Base-by-base conservation (phyloP, 2,113 vertebrate genomes). In the Osmerus eperlanus region DNA sequence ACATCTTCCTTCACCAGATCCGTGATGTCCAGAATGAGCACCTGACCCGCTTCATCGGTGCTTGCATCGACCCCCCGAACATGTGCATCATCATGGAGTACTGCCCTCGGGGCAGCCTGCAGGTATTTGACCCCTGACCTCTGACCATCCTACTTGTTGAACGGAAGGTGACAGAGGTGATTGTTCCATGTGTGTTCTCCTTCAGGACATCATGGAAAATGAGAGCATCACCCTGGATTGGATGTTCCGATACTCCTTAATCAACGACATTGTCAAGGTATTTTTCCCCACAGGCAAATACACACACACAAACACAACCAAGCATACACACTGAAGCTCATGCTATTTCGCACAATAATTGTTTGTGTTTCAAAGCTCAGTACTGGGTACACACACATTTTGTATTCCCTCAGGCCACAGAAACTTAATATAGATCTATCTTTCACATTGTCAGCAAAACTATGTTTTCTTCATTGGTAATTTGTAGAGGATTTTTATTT, bases 211-310 rank as follows among this genome's bases (percentile, higher is more conserved):
- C 71, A 80, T 98, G 89, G 96, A 98, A 86, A 98, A 97, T 0
- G 96, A 98, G 83, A 96, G 94, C 87, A 98, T 98, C 88, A 96
- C 93, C 0, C 82, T 98, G 89, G 97, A 98, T 87, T 98, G 97
- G 97, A 96, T 98, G 95, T 98, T 98, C 79, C 93, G 95, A 69
- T 98, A 95, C 68, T 98, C 97, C 0, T 94, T 98, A 82, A 94
- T 96, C 83, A 93, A 90, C 0, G 96, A 97, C 86, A 96, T 97
- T 0, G 92, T 98, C 21, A 98, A 96, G 94, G 96, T 96, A 51
- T 47, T 47, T 47, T 47, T 2, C 7, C 41, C 56, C 19, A 18
- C 13, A 32, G 7, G 3, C 12, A 4, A 11, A 58, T 13, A 69
- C 18, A 58, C 28, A 47, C 56, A 59, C 56, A 59, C 21, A 12